Evolutionary conservation across 1,140 invertebrate species (phyloP).

Genomic region (Bombus balteatus): DNA sequence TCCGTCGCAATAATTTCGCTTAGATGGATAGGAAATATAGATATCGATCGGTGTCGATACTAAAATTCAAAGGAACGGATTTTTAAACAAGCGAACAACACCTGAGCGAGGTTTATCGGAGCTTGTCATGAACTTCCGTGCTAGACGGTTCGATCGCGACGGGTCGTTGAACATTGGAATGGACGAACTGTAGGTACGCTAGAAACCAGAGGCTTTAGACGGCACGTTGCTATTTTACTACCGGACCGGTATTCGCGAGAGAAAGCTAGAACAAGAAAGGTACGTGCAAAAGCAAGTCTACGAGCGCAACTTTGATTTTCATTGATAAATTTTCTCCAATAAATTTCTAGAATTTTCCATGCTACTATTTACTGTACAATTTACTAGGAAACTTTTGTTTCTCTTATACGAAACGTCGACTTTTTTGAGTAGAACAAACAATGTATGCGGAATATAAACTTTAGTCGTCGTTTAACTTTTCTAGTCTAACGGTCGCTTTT

Average conservation of each 20-base stretch:
- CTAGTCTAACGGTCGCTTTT: too few relatives aligned
- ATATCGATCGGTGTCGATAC: neutral
- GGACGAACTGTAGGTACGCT: neutral
- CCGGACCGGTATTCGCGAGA: neutral
- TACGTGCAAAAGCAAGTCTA: neutral
- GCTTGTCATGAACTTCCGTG: neutral
- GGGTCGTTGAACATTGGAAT: neutral
- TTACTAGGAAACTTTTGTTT: neutral
- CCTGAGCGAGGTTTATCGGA: neutral
- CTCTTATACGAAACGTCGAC: neutral
- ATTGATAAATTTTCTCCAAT: neutral
- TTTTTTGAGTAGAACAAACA: neutral
- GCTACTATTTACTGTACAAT: neutral
- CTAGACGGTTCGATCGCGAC: neutral
- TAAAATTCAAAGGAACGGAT: neutral
- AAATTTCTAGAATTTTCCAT: neutral
- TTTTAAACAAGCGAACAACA: neutral
- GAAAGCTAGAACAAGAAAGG: neutral
- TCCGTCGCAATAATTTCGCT: constrained; percentile 21
- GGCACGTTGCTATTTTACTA: neutral
- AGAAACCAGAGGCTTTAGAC: neutral
- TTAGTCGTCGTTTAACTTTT: neutral
- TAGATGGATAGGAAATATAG: constrained; percentile 2
- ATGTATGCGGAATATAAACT: too few relatives aligned
- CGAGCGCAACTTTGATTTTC: neutral